Percentiles rank a stretch among this genome's conserved stretches.
Evolutionary conservation across 2,888 invertebrate species (phyloP).

Genomic region (Drosophila fulvimacula): DNA sequence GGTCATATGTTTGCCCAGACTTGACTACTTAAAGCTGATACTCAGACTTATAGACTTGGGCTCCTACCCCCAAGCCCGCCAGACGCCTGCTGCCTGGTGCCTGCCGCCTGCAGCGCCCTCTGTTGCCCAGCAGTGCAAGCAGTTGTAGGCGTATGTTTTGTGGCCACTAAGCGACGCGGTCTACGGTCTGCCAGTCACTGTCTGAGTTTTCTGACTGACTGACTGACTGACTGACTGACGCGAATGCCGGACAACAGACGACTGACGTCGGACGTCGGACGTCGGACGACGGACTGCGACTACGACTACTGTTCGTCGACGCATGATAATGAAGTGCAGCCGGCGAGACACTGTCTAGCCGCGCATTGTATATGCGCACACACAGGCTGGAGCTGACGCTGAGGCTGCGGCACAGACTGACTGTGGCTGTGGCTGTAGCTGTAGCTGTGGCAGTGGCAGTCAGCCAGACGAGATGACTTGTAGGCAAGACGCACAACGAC

Average conservation of each 20-base stretch:
- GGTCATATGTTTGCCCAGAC: constrained; percentile 62
- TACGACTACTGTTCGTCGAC: constrained; percentile 66
- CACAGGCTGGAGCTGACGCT: constrained; percentile 16
- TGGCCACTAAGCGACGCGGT: constrained; percentile 51
- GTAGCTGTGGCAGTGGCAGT: constrained; percentile 25
- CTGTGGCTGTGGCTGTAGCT: constrained; percentile 23
- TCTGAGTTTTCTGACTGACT: constrained; percentile 29
- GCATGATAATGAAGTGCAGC: constrained; percentile 82
- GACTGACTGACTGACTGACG: constrained; percentile 47
- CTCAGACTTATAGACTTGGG: constrained; percentile 28
- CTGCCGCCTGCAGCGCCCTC: not conserved
- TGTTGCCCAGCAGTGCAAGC: constrained; percentile 53
- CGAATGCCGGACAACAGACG: constrained; percentile 25
- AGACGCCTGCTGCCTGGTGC: no score
- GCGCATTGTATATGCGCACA: constrained; percentile 66
- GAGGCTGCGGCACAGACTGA: constrained; percentile 28
- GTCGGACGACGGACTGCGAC: constrained; percentile 33
- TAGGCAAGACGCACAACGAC: constrained; percentile 19
- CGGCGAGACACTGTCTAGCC: constrained; percentile 84
- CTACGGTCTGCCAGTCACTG: constrained; percentile 42
- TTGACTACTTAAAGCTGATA: constrained; percentile 16
- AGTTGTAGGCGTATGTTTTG: constrained; percentile 70
- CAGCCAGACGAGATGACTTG: constrained; percentile 27
- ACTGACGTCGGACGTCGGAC: constrained; percentile 14
- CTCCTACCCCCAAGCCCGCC: not conserved